Evolutionary conservation across 2,113 vertebrate species (phyloP).

Genomic region (Anseranas semipalmata): DNA sequence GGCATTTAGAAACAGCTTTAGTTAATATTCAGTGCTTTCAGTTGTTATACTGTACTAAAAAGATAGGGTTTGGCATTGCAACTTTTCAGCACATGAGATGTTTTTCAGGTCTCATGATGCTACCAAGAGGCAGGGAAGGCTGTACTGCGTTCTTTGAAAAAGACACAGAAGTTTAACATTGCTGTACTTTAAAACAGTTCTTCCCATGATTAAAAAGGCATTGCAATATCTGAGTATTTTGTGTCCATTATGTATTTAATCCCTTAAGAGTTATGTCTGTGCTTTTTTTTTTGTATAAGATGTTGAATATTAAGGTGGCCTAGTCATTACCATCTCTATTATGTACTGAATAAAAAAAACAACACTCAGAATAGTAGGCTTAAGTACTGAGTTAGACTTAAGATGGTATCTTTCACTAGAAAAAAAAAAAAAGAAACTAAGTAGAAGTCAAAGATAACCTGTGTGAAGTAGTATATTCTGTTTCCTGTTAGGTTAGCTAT

Average conservation of each 20-base stretch:
- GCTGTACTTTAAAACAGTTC: not conserved
- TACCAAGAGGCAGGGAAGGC: not conserved
- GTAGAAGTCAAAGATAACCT: not conserved
- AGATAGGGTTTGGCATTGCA: accelerated
- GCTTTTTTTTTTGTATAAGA: not conserved
- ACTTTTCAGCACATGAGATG: not conserved
- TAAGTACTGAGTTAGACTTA: not conserved
- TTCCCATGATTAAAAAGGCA: not conserved
- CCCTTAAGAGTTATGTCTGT: not conserved
- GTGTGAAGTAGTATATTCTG: accelerated
- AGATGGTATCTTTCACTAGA: accelerated
- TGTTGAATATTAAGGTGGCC: not conserved
- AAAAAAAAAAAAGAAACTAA: not conserved
- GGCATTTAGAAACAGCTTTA: not conserved
- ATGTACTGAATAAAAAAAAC: not conserved
- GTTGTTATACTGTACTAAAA: not conserved
- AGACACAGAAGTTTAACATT: not conserved
- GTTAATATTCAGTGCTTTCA: not conserved
- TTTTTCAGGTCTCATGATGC: not conserved
- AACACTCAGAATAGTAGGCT: not conserved
- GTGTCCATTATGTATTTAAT: not conserved
- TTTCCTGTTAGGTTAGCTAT: not conserved
- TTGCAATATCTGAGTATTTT: not conserved
- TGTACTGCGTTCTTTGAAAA: not conserved
- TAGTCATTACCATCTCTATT: not conserved